A percentile compares a stretch with the other conserved stretches of the same genome.
phyloP scores from a whole-genome alignment of 2,113 vertebrate genomes.

The Notechis scutatus region DNA sequence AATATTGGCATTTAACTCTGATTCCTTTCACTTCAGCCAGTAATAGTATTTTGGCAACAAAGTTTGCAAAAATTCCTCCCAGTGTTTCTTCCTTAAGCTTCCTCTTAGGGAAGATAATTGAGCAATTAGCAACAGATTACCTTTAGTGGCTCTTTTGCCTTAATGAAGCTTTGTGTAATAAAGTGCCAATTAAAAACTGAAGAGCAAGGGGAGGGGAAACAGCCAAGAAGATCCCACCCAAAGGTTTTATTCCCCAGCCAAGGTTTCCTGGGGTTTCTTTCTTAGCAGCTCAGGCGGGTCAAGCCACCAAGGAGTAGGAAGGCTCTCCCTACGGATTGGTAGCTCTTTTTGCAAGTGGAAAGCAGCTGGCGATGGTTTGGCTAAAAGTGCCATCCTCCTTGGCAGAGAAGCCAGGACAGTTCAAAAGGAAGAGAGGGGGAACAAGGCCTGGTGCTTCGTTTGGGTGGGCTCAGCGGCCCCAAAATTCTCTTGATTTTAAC shows the following conservation, averaged over 20 bases:
- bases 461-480: not conserved
- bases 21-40: not conserved
- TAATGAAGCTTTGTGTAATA: conserved; percentile 18
- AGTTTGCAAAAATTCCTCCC: not conserved
- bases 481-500: not conserved
- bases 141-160: not conserved
- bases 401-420: not conserved
- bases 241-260: not conserved
- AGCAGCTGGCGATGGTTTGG: not conserved
- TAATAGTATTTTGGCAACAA: conserved; percentile 15
- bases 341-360: not conserved
- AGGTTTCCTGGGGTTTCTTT: not conserved
- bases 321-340: not conserved
- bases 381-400: not conserved
- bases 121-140: conserved; percentile 29
- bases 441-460: not conserved
- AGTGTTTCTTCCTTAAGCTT: conserved; percentile 2
- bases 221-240: not conserved
- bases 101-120: conserved; percentile 27
- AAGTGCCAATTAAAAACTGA: conserved; percentile 8
- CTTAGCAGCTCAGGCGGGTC: not conserved
- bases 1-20: not conserved
- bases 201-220: not conserved
- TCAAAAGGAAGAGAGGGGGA: not conserved
- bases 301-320: not conserved